phyloP scores from a whole-genome alignment of 2,888 invertebrate species.

The Spialia ferax region DNA sequence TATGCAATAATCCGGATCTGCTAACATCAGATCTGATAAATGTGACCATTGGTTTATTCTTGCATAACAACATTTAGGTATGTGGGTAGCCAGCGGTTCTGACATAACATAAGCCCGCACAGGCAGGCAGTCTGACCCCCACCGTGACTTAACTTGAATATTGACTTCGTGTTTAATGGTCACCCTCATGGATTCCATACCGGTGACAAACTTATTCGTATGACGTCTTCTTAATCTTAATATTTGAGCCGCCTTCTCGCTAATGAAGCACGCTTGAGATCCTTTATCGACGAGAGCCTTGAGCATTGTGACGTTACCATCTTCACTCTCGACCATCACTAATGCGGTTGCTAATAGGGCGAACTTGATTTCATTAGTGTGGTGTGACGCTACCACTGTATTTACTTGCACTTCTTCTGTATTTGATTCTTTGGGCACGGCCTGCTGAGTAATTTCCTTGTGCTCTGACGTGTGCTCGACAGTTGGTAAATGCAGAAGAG shows the following conservation, averaged over 20 bases:
- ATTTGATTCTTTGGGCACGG: slow-evolving; percentile 17
- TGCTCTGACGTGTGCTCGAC: neutral
- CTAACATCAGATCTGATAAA: neutral
- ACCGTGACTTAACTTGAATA: slow-evolving; percentile 14
- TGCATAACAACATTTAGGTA: neutral
- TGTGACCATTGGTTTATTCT: neutral
- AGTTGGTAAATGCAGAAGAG: neutral
- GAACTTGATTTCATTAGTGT: neutral
- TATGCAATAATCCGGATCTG: neutral
- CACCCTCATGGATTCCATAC: slow-evolving; percentile 7
- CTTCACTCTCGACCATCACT: slow-evolving; percentile 15
- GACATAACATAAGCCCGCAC: slow-evolving; percentile 18
- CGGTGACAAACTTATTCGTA: neutral
- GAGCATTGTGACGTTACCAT: slow-evolving; percentile 11
- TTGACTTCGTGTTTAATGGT: slow-evolving; percentile 3
- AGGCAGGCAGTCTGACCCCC: slow-evolving; percentile 16
- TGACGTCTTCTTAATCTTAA: slow-evolving; percentile 37
- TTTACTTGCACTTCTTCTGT: slow-evolving; percentile 32
- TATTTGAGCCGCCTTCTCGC: slow-evolving; percentile 44
- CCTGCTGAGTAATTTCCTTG: neutral
- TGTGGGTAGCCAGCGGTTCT: slow-evolving; percentile 1
- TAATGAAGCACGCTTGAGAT: slow-evolving; percentile 28
- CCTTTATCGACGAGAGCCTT: slow-evolving; percentile 25
- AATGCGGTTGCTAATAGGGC: slow-evolving; percentile 30
- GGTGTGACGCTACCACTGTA: slow-evolving; percentile 42